Evolutionary conservation across 2,888 invertebrate species (phyloP), one percentile per base, ranked within the genome.

Genomic region (Gastrophysa polygoni): DNA sequence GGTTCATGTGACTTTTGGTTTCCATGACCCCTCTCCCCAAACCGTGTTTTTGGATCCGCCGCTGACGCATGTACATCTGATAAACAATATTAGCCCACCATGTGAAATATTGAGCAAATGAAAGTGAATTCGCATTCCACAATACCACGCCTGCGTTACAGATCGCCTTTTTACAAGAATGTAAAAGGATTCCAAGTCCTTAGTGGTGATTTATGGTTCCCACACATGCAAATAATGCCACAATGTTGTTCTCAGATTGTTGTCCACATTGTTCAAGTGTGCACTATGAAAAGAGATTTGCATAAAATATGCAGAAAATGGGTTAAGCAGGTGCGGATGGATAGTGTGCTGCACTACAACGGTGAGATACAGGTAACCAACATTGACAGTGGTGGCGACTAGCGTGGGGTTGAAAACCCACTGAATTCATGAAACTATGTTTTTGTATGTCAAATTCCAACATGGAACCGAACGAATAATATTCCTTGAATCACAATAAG

Each of bases 191-290:
- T 61, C 62, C 28, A 58, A 57, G 61, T 44, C 44, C 51, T 6
- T n/a, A 38, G 38, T 3, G 38, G 59, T 60, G 65, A 65, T 63
- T 61, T 63, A 62, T 57, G 43, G 56, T 63, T 62, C 62, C 62
- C 67, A 62, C 64, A 64, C 64, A 64, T 59, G 59, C 61, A 62
- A 64, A 61, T 65, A 66, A 66, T 57, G 63, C 61, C 63, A 66
- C 63, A 61, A 66, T 62, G 62, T 24, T 59, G 46, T 43, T 49
- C n/a, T 61, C 24, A 48, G 56, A 61, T 55, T 51, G 50, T 61
- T 61, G 64, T 61, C 61, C 59, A 61, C 61, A 61, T 64, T 64
- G 61, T 61, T 58, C 54, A 11, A 54, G 54, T 59, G 51, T 52
- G 47, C 54, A 20, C 47, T 24, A 52, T 51, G 44, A 59, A 28